Evolutionary conservation across 2,113 vertebrate species (phyloP), one percentile per base, ranked within the genome.

Genomic region (Ammodytes marinus): DNA sequence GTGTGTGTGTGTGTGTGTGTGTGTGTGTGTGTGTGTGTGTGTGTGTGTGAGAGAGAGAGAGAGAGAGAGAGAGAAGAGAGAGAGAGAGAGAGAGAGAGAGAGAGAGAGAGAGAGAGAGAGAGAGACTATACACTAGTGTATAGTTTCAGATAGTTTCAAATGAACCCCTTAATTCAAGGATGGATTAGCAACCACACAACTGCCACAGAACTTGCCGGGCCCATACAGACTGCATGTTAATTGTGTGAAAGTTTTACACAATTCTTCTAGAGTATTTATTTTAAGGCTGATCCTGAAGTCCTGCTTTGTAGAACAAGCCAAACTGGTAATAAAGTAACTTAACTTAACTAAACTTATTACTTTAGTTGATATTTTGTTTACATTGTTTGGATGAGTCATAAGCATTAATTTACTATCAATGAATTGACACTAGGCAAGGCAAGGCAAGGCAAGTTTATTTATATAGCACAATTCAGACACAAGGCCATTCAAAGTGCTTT

Each of bases 81-180:
- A 27, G 27, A 27, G 27, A 27, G 27, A 27, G 27, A 27, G 27
- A 27, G 27, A 27, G 27, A 27, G 27, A 27, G 27, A 27, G 27
- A 27, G 27, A 27, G 27, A 27, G 27, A 27, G 27, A 27, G 27
- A 27, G 27, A 27, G 27, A 27, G 27, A 27, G 27, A 27, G 27
- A 27, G 27, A 27, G 27, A 27, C 27, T 27, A 27, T 27, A 27
- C 27, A 27, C 27, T 27, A 27, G 27, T 27, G 27, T 27, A 27
- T 72, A 64, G 46, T 83, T 72, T 39, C 27, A 63, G 15, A 69
- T n/a, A 49, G 57, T 74, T 50, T 77, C 66, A 82, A 86, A 83
- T 84, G 8, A 86, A 86, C 60, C 54, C 64, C 65, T 6, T 14
- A 52, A 49, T 59, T 71, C 9, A 6, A 65, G 19, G 55, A 15